Evolutionary conservation across 2,888 invertebrate genomes (phyloP).

Genomic region (Nebria salina): DNA sequence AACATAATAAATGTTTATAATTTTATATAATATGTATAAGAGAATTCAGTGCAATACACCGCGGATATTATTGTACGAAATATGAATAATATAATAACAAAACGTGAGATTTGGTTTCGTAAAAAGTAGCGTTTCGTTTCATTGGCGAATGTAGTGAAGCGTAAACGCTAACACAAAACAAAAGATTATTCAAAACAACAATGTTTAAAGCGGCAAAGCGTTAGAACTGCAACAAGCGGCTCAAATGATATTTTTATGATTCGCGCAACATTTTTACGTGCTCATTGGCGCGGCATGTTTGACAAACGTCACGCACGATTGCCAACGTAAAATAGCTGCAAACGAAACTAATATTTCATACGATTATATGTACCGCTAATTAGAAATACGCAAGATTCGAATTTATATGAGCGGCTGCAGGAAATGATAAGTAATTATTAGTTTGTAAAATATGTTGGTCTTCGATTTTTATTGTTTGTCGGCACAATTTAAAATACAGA

Average conservation of each 20-base stretch:
- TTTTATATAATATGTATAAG: too few relatives aligned
- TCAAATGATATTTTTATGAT: background rate
- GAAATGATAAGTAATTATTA: background rate
- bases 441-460: background rate
- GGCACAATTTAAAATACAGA: background rate
- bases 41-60: too few relatives aligned
- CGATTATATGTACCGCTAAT: background rate
- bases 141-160: background rate
- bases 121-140: background rate
- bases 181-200: background rate
- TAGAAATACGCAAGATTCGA: background rate
- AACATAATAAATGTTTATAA: too few relatives aligned
- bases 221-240: background rate
- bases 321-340: background rate
- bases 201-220: background rate
- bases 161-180: background rate
- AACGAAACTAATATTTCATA: background rate
- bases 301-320: conserved; percentile 1
- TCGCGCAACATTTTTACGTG: background rate
- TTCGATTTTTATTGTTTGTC: background rate
- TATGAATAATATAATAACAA: background rate
- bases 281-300: background rate
- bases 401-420: background rate
- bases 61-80: background rate
- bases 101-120: background rate